These are phyloP conservation scores for Acanthurus leucopareius DNA, from an alignment of 2,797 vertebrate species.

Conservation along the genomic window DNA sequence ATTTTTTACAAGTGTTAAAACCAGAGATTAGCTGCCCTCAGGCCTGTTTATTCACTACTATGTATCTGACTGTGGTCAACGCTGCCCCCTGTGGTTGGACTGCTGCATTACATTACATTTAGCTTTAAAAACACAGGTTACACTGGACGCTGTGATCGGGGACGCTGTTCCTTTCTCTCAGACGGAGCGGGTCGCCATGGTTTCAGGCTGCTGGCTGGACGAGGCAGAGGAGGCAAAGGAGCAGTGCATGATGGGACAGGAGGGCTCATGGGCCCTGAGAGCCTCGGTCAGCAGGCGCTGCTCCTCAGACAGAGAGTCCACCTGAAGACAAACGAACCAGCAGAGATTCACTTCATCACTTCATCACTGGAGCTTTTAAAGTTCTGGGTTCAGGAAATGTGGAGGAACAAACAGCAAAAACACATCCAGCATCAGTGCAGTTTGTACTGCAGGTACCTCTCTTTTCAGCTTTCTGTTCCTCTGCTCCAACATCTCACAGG, in stretches of 20 bases:
- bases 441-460: constrained; percentile 79
- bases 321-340: constrained; percentile 71
- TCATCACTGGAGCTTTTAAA: no score
- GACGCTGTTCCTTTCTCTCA: neutral
- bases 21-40: neutral
- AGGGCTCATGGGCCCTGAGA: constrained; percentile 90
- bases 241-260: constrained; percentile 90
- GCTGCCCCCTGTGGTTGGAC: neutral
- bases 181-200: constrained; percentile 6
- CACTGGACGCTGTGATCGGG: neutral
- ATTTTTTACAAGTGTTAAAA: neutral
- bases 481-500: constrained; percentile 92
- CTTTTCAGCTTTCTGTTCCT: constrained; percentile 90
- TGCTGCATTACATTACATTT: neutral
- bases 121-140: no score
- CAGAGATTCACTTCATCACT: neutral
- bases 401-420: no score
- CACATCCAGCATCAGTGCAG: accelerated
- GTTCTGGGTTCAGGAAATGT: no score
- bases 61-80: neutral
- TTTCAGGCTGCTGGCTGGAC: constrained; percentile 31
- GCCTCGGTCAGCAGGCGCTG: constrained; percentile 89
- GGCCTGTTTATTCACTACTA: neutral
- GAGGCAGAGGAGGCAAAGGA: constrained; percentile 74
- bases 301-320: constrained; percentile 89